These are phyloP conservation scores for Hylyphantes graminicola DNA, from an alignment of 1,140 invertebrate genomes.

Conservation along the genomic window DNA sequence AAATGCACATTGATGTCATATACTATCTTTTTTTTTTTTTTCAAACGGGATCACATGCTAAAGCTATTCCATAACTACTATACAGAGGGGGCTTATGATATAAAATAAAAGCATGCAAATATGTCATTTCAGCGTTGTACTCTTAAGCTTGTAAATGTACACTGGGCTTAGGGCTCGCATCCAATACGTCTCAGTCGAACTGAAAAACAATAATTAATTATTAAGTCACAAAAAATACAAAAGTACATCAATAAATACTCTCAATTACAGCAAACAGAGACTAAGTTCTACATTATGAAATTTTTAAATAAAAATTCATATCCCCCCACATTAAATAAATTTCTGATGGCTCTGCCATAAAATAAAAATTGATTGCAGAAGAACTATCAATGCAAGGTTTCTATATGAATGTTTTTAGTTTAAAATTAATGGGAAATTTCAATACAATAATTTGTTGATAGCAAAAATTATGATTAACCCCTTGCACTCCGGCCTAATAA, in stretches of 20 bases:
- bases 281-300: background rate
- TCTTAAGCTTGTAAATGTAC: background rate
- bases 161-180: constrained; percentile 14
- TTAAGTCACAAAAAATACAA: background rate
- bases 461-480: too few relatives aligned
- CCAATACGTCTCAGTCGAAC: constrained; percentile 48
- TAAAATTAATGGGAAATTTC: background rate
- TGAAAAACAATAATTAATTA: constrained; percentile 5
- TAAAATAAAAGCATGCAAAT: constrained; percentile 1
- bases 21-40: too few relatives aligned
- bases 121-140: background rate
- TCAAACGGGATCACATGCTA: background rate
- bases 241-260: too few relatives aligned
- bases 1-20: background rate
- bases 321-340: background rate
- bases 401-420: background rate
- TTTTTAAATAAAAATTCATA: background rate
- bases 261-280: background rate
- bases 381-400: background rate
- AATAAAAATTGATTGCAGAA: too few relatives aligned
- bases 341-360: background rate
- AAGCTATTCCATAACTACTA: constrained; percentile 10
- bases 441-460: background rate
- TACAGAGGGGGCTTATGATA: constrained; percentile 18
- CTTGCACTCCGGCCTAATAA: too few relatives aligned